phyloP scores from a whole-genome alignment of 2,888 invertebrate species.

The Pammene aurita region DNA sequence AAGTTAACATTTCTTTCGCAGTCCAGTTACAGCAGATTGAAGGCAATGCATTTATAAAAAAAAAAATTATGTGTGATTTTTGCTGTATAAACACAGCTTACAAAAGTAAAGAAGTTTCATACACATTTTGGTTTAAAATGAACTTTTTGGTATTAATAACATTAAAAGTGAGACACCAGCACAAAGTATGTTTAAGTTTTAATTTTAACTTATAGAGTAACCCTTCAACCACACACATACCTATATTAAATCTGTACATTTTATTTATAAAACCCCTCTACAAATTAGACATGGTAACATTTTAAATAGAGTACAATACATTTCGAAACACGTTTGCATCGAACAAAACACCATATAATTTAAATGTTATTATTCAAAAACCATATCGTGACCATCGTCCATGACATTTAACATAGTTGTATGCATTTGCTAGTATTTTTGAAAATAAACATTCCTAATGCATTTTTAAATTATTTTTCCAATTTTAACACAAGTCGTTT shows the following conservation, averaged over 20 bases:
- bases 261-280: conserved; percentile 22
- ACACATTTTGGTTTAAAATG: not conserved
- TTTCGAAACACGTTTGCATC: conserved; percentile 43
- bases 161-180: conserved; percentile 15
- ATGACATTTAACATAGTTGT: conserved; percentile 47
- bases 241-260: conserved; percentile 21
- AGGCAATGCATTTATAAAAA: too few species aligned
- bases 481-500: conserved; percentile 14
- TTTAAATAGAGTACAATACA: conserved; percentile 52
- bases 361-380: conserved; percentile 28
- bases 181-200: conserved; percentile 19
- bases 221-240: conserved; percentile 24
- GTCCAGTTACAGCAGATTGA: too few species aligned
- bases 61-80: too few species aligned
- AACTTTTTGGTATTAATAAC: not conserved
- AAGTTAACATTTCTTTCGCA: too few species aligned
- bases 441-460: conserved; percentile 37
- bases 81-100: too few species aligned
- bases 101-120: too few species aligned
- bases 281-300: conserved; percentile 23
- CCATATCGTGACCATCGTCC: conserved; percentile 50
- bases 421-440: conserved; percentile 39
- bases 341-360: conserved; percentile 46
- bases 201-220: conserved; percentile 5
- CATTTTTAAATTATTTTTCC: conserved; percentile 25